Conservation (phyloP, 2,888 invertebrate species). For the Leptinotarsa tumamoca region DNA sequence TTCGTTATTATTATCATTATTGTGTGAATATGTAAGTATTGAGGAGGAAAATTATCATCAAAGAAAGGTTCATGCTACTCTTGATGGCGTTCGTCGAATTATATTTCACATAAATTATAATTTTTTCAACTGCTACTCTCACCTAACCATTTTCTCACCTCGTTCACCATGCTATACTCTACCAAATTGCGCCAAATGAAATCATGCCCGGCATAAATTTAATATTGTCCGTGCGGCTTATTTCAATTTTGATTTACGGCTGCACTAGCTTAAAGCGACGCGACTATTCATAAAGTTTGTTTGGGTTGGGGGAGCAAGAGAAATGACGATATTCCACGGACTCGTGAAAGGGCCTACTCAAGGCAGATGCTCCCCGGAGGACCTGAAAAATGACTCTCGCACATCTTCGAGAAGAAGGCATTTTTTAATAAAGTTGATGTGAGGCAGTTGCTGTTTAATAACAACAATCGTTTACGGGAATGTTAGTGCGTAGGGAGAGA, state of each 20-base stretch:
- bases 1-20: too few relatives aligned
- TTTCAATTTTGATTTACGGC: slow-evolving; percentile 37
- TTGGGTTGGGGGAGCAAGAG: slow-evolving; percentile 24
- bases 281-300: slow-evolving; percentile 38
- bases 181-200: background rate
- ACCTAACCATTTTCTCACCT: background rate
- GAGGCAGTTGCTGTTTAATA: background rate
- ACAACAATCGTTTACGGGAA: background rate
- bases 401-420: slow-evolving; percentile 8
- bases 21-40: too few relatives aligned
- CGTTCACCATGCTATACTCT: background rate
- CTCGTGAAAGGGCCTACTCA: slow-evolving; percentile 15
- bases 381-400: background rate
- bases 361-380: slow-evolving; percentile 4
- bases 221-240: slow-evolving; percentile 20
- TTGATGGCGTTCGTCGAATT: too few relatives aligned
- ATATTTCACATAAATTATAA: too few relatives aligned
- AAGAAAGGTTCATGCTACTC: too few relatives aligned
- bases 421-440: slow-evolving; percentile 21
- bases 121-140: too few relatives aligned
- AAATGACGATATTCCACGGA: slow-evolving; percentile 14
- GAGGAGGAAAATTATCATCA: too few relatives aligned
- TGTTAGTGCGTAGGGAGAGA: background rate
- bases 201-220: slow-evolving; percentile 4
- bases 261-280: slow-evolving; percentile 3